These are phyloP conservation scores for Prinia subflava DNA, from an alignment of 2,113 vertebrate species.

Conservation along the genomic window DNA sequence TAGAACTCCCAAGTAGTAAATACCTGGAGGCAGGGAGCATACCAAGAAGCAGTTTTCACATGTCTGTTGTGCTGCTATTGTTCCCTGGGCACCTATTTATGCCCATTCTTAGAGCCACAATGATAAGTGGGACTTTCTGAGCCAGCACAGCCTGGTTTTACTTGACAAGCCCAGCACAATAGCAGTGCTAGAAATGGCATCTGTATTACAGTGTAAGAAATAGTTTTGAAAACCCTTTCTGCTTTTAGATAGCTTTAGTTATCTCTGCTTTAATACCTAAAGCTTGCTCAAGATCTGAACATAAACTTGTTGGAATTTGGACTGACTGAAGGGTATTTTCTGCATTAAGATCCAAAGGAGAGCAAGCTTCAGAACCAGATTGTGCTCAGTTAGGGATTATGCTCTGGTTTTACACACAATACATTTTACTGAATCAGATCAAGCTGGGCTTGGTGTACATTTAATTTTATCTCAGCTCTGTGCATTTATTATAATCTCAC, in stretches of 20 bases:
- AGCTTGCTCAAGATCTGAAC: neutral
- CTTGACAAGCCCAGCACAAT: neutral
- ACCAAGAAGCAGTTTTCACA: neutral
- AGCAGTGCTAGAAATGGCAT: neutral
- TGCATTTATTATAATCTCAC: slow-evolving; percentile 23
- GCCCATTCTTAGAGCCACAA: neutral
- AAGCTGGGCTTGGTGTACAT: neutral
- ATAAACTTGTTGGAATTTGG: neutral
- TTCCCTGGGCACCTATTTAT: neutral
- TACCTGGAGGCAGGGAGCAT: neutral
- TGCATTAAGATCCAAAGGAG: neutral
- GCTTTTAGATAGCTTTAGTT: neutral
- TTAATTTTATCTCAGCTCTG: neutral
- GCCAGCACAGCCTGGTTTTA: neutral
- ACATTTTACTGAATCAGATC: neutral
- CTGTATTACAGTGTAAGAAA: neutral
- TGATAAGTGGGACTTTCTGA: neutral
- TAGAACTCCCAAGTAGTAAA: neutral
- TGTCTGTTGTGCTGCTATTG: neutral
- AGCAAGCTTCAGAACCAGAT: neutral
- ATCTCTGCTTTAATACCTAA: neutral
- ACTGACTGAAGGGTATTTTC: neutral
- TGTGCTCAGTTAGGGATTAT: neutral
- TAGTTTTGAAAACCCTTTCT: neutral
- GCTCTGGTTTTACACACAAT: neutral